These are phyloP conservation scores for Phyllostomus discolor DNA, from an alignment of 2,113 vertebrate species.

Conservation along the genomic window DNA sequence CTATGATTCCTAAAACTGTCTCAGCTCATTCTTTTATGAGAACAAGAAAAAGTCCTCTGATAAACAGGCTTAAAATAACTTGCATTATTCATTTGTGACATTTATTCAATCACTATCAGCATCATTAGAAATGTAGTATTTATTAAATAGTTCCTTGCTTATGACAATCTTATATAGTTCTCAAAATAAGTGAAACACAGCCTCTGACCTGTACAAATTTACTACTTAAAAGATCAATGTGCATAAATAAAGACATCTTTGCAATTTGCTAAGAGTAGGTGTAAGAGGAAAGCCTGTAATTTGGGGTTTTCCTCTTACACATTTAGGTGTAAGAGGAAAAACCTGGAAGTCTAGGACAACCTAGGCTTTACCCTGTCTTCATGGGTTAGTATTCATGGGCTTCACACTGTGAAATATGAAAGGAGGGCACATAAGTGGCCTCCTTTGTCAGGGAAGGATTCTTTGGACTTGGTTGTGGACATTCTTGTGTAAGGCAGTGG, in stretches of 20 bases:
- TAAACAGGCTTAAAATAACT: not conserved
- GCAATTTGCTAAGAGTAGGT: not conserved
- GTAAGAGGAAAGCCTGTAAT: not conserved
- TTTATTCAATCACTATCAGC: not conserved
- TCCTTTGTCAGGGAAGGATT: not conserved
- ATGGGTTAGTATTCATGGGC: not conserved
- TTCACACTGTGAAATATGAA: not conserved
- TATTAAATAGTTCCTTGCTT: conserved; percentile 15
- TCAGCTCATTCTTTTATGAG: not conserved
- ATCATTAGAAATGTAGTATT: not conserved
- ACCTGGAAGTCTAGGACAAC: not conserved
- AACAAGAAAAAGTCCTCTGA: not conserved
- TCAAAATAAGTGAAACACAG: conserved; percentile 10
- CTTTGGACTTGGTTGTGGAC: not conserved
- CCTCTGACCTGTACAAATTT: not conserved
- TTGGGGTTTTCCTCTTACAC: too few relatives aligned
- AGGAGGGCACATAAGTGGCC: not conserved
- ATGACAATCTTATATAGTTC: not conserved
- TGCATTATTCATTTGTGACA: not conserved
- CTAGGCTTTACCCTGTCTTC: not conserved
- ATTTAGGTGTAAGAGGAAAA: not conserved
- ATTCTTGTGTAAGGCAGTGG: not conserved
- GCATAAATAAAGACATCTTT: not conserved
- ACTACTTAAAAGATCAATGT: conserved; percentile 3
- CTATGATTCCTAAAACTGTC: not conserved